These are phyloP conservation scores for Vollenhovia emeryi DNA, from an alignment of 1,140 invertebrate genomes.

Conservation along the genomic window DNA sequence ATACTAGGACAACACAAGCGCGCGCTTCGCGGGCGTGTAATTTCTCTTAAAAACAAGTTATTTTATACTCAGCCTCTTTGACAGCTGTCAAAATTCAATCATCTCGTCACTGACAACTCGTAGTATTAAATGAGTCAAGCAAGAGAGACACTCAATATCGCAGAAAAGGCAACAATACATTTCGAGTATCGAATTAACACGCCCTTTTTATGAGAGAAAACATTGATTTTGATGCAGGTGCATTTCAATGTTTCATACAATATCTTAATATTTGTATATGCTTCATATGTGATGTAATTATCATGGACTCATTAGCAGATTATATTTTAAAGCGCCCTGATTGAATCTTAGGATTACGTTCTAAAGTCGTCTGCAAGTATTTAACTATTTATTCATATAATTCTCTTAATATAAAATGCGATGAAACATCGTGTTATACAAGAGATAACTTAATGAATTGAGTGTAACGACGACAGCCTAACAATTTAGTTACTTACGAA, in stretches of 20 bases:
- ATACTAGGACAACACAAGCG: no score
- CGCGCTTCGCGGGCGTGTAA: no score
- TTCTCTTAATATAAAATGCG: not conserved
- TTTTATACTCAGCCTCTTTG: no score
- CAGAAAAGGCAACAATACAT: no score
- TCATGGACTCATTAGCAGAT: not conserved
- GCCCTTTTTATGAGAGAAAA: no score
- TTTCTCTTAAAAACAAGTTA: no score
- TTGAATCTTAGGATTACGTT: not conserved
- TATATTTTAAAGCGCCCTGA: not conserved
- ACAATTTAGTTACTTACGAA: slow-evolving; percentile 53
- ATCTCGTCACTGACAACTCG: no score
- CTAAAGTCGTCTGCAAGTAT: not conserved
- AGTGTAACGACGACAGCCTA: slow-evolving; percentile 13
- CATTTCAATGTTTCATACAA: not conserved
- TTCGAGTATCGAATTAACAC: no score
- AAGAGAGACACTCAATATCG: no score
- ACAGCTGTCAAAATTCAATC: no score
- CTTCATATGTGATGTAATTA: not conserved
- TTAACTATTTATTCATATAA: slow-evolving; percentile 11
- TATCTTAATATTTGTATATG: not conserved
- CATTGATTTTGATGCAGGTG: not conserved
- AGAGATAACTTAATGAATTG: slow-evolving; percentile 55
- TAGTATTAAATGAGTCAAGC: no score
- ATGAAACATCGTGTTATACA: not conserved